Evolutionary conservation across 1,140 invertebrate species (phyloP), one percentile per base, ranked within the genome.

Genomic region (Daktulosphaira vitifoliae): DNA sequence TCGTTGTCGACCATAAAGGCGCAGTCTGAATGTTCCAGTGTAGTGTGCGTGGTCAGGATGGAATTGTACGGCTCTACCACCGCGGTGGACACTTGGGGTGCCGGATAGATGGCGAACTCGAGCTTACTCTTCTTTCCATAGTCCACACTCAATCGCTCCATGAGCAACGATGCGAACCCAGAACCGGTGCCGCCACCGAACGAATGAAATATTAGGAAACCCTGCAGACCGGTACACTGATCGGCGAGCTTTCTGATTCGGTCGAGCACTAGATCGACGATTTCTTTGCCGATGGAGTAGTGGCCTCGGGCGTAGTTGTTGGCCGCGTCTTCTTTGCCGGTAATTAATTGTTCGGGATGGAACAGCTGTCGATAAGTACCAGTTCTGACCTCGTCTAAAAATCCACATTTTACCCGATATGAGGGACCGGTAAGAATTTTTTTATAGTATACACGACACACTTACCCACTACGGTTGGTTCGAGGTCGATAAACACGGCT

Each of bases 401-500:
- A n/a, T n/a, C n/a, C n/a, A n/a, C 15, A 26, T 51, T n/a, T n/a
- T n/a, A n/a, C n/a, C n/a, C n/a, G n/a, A n/a, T n/a, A n/a, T n/a
- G n/a, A n/a, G n/a, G n/a, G n/a, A n/a, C n/a, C n/a, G n/a, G n/a
- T n/a, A n/a, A n/a, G n/a, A n/a, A n/a, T n/a, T n/a, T n/a, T n/a
- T n/a, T n/a, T n/a, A n/a, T n/a, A n/a, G n/a, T n/a, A n/a, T n/a
- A n/a, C n/a, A n/a, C n/a, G n/a, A n/a, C 29, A 33, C 29, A 6
- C 11, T 78, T 69, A 88, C 88, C 89, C 11, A 92, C 87, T 18
- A 90, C 88, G 68, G 88, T 90, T 11, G 90, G 89, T 74, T 93
- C 90, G 67, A 93, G 76, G 75, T 93, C 90, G 3, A 92, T 87
- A 73, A 90, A 92, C 15, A 89, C 85, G 9, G 89, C 88, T 68